Conservation (phyloP, 2,113 vertebrate species). For the Phodopus roborovskii region DNA sequence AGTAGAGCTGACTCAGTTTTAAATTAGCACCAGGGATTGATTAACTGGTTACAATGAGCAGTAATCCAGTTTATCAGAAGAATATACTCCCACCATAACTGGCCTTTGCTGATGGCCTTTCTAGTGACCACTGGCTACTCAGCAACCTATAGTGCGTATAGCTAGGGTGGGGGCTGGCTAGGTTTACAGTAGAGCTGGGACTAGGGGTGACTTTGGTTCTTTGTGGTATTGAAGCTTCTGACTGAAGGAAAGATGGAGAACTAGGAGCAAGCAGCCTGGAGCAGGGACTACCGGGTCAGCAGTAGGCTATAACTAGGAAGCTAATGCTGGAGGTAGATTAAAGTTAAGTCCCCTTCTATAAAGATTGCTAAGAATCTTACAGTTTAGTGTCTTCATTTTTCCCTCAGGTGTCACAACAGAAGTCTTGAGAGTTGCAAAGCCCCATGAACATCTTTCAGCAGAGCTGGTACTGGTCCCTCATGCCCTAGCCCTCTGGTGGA, state of each 20-base stretch:
- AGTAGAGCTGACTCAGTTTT: not conserved
- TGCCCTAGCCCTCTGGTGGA: not conserved
- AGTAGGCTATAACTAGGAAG: not conserved
- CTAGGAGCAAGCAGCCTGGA: not conserved
- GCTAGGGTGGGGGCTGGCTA: accelerated
- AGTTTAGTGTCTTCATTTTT: not conserved
- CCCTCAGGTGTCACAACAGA: not conserved
- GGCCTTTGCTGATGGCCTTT: not conserved
- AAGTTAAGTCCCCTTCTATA: not conserved
- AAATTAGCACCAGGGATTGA: not conserved
- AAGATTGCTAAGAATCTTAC: not conserved
- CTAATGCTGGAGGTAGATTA: not conserved
- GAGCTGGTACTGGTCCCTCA: not conserved
- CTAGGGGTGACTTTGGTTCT: not conserved
- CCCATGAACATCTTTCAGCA: not conserved
- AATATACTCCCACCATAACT: not conserved
- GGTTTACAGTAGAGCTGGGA: not conserved
- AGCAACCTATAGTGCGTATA: not conserved
- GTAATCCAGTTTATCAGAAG: not conserved
- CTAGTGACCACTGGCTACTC: not conserved
- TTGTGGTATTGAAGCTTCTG: not conserved
- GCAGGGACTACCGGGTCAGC: not conserved
- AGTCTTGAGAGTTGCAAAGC: not conserved
- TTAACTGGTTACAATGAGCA: not conserved
- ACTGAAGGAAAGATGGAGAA: not conserved